Base-by-base conservation (phyloP, 2,113 vertebrate species). In the Gnathonemus longibarbis region DNA sequence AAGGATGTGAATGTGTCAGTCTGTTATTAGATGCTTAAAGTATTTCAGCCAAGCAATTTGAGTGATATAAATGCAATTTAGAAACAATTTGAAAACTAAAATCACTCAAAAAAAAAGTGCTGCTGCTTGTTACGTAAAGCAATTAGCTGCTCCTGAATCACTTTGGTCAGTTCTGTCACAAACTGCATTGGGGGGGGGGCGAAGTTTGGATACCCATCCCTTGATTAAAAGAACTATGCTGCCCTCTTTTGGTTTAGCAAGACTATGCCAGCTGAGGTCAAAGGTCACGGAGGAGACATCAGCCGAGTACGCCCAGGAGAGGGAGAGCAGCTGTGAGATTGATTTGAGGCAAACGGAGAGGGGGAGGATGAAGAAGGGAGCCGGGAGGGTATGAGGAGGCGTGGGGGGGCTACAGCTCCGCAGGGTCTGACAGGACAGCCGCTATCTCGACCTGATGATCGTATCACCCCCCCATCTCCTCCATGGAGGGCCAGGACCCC, bases 211-310 rank as follows among this genome's bases (percentile, higher is more conserved):
- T 48, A n/a, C 86, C 84, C 87, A 84, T 24, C 58, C 31, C 31
- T 49, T 90, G 24, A 90, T 87, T 58, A 91, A 93, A 92, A 95
- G 95, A 95, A 84, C 94, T 95, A 95, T 93, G 94, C 96, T 96
- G 95, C 96, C 96, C 95, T 95, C 96, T 96, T 94, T 95, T 95
- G 96, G 94, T 90, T 89, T 85, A 91, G n/a, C 91, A 70, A 87
- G 89, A 89, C 91, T 89, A 92, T 91, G 90, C 86, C 74, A 52
- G n/a, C 35, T 84, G 58, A 88, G 88, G 85, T 90, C 90, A 92
- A 90, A 90, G 88, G 89, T 91, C 74, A 89, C 17, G 46, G 45
- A 45, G 89, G 89, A 92, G 92, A 91, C 50, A 89, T 90, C 91
- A 89, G 87, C 90, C 91, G 89, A 91, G 89, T 74, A 1, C 31